Evolutionary conservation across 2,797 vertebrate genomes (phyloP), one percentile per base, ranked within the genome.

Genomic region (Coranthus polyacanthus): DNA sequence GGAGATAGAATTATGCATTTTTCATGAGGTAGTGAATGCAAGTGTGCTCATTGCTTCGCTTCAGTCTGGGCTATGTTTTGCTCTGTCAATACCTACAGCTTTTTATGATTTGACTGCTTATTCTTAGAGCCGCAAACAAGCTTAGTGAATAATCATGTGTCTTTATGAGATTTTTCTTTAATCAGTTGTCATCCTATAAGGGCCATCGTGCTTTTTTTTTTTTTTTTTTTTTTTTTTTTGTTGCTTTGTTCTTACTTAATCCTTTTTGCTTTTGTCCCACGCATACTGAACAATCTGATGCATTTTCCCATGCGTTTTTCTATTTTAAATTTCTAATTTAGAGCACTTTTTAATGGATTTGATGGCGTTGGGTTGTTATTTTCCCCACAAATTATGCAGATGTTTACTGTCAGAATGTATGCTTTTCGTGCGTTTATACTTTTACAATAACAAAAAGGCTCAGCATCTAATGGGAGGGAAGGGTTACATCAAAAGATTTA

Each of bases 1-100:
- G 71, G 76, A 87, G 88, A 89, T 88, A 74, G 88, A 87, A 80
- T 79, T 54, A 88, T 92, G 78, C 87, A 91, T 91, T 87, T 89
- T 89, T 90, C 89, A 90, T 91, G 87, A 88, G 88, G 65, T 63
- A 34, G 51, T 39, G 82, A 86, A 83, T 72, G 72, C 71, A 49
- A 81, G 78, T 55, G 81, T 65, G 80, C 71, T 76, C 50, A n/a
- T 62, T 75, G 80, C 81, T 68, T 58, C 75, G 72, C 54, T 78
- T 85, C 79, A 68, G 84, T 46, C 79, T 77, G 67, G 52, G 71
- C 78, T 75, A 16, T 82, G 74, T 84, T 87, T 80, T 78, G 74
- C 85, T 85, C 84, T 70, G 82, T 89, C 88, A 83, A 79, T 82
- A 91, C 75, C 86, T 79, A 37, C 66, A 64, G 68, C 66, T 83